A percentile compares a stretch with the other conserved stretches of the same genome.
phyloP scores from a whole-genome alignment of 2,888 invertebrate genomes.

The Brachyopa scutellaris region DNA sequence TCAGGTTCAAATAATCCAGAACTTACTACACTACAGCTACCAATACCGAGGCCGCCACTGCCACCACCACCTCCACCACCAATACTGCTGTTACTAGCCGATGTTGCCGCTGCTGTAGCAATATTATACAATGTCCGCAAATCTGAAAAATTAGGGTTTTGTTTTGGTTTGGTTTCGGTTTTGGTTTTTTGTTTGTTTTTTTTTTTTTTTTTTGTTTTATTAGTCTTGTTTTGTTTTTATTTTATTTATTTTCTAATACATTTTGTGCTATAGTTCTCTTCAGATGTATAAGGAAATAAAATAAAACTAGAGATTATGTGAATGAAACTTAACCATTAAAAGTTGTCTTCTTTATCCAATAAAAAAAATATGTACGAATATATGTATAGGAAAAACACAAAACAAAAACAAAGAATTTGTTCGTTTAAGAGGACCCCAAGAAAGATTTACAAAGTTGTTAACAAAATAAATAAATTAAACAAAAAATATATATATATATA shows the following conservation, averaged over 20 bases:
- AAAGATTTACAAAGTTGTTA: conserved; percentile 70
- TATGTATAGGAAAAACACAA: conserved; percentile 45
- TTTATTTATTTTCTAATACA: no score
- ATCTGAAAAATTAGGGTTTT: conserved; percentile 82
- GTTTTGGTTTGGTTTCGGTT: conserved; percentile 77
- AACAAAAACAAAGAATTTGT: not conserved
- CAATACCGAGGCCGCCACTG: not conserved
- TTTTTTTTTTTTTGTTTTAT: conserved; percentile 55
- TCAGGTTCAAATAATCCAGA: conserved; percentile 79
- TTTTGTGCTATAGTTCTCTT: conserved; percentile 27
- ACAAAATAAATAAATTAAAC: conserved; percentile 50
- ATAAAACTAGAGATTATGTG: conserved; percentile 63
- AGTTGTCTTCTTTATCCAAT: conserved; percentile 11
- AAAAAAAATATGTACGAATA: not conserved
- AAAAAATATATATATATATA: conserved; percentile 16
- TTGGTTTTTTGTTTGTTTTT: conserved; percentile 68
- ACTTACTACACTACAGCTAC: conserved; percentile 23
- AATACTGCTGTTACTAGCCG: conserved; percentile 24
- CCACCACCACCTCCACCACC: conserved; percentile 27
- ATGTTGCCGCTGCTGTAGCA: conserved; percentile 78
- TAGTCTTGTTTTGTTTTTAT: no score
- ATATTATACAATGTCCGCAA: conserved; percentile 81
- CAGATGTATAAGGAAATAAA: conserved; percentile 25
- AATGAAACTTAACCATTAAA: conserved; percentile 63
- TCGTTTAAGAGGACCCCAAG: conserved; percentile 58